Evolutionary conservation across 2,797 vertebrate genomes (phyloP).

Genomic region (Dicrostonyx torquatus): DNA sequence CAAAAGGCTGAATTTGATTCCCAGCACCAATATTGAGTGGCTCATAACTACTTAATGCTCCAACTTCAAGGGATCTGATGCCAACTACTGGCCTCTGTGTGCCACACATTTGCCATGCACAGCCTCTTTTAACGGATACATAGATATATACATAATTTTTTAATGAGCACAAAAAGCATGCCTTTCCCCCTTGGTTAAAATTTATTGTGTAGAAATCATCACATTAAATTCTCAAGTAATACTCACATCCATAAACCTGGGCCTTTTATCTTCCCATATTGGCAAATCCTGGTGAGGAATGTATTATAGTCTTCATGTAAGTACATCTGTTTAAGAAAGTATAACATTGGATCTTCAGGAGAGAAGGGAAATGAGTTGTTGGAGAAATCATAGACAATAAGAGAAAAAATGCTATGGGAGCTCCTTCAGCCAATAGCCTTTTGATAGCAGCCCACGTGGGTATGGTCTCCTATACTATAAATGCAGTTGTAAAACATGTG

Average conservation of each 20-base stretch:
- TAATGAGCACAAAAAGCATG: neutral
- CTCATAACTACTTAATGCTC: neutral
- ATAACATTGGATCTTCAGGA: neutral
- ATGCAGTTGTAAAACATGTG: too few species aligned
- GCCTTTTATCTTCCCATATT: neutral
- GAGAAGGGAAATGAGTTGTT: neutral
- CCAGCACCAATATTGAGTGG: neutral
- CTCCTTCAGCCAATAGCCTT: too few species aligned
- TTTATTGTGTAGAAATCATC: neutral
- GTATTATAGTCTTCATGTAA: neutral
- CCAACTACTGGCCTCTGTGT: neutral
- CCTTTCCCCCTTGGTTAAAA: neutral
- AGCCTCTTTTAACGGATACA: neutral
- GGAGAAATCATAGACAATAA: neutral
- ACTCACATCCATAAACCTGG: neutral
- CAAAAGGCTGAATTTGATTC: neutral
- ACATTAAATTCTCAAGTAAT: constrained; percentile 1
- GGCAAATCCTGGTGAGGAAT: neutral
- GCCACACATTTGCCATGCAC: neutral
- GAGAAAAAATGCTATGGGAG: neutral
- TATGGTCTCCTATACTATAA: too few species aligned
- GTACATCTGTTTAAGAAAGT: neutral
- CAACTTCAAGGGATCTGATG: neutral
- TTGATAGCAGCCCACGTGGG: too few species aligned
- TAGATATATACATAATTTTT: neutral